Percentiles rank a stretch among this genome's conserved stretches.
Conservation (phyloP, 2,113 vertebrate genomes). For the Mormyrus lacerda region DNA sequence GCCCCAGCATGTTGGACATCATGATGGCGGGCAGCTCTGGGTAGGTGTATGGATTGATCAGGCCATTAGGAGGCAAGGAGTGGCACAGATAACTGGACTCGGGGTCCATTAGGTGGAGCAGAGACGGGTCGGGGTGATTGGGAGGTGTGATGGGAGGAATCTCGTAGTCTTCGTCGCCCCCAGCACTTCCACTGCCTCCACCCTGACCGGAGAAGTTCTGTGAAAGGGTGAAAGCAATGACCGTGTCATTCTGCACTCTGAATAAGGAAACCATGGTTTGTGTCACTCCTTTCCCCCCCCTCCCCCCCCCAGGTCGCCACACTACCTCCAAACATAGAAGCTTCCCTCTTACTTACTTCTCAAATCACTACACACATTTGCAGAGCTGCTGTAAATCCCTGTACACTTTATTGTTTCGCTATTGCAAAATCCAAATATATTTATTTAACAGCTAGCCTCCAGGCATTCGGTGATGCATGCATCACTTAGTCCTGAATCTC, state of each 20-base stretch:
- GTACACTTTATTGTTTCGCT: not conserved
- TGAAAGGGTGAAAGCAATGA: constrained; percentile 40
- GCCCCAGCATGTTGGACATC: constrained; percentile 96
- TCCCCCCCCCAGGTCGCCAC: not conserved
- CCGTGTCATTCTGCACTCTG: not conserved
- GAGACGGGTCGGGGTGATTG: constrained; percentile 84
- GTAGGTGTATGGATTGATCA: constrained; percentile 92
- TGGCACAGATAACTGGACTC: constrained; percentile 95
- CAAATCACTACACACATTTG: not conserved
- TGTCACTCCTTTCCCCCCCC: too few relatives aligned
- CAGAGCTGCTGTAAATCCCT: not conserved
- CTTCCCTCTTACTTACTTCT: not conserved
- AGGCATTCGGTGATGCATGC: not conserved
- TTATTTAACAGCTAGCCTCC: not conserved
- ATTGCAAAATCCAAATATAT: not conserved
- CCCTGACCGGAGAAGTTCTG: constrained; percentile 81
- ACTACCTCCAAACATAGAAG: not conserved
- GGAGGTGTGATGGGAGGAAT: constrained; percentile 97
- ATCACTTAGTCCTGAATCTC: not conserved
- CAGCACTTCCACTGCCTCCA: constrained; percentile 44
- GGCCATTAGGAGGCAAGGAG: constrained; percentile 81
- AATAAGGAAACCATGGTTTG: not conserved
- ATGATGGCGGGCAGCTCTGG: constrained; percentile 95
- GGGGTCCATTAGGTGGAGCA: constrained; percentile 93
- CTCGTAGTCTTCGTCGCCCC: constrained; percentile 87